Evolutionary conservation across 2,888 invertebrate species (phyloP).

Genomic region (Dusona sp.): DNA sequence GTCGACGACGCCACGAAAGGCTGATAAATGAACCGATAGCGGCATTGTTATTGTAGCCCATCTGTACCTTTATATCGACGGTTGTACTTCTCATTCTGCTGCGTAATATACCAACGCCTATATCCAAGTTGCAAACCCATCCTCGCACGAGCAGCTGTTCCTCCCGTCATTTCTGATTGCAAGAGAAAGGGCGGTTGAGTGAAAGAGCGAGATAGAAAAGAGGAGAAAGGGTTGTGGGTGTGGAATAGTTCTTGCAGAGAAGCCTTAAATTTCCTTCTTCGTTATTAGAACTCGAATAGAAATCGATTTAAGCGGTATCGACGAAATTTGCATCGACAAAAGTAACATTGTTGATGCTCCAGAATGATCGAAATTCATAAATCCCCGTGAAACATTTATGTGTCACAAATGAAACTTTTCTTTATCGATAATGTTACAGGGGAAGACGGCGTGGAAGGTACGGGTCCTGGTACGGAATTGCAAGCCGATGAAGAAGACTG

Average conservation of each 20-base stretch:
- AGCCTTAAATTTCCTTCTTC: constrained; percentile 61
- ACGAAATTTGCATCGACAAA: constrained; percentile 40
- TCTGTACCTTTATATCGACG: constrained; percentile 79
- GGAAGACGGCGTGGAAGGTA: constrained; percentile 85
- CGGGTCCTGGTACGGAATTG: constrained; percentile 83
- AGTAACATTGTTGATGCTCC: constrained; percentile 42
- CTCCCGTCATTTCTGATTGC: constrained; percentile 66
- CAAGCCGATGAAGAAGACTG: constrained; percentile 87
- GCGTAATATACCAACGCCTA: constrained; percentile 56
- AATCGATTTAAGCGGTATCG: constrained; percentile 43
- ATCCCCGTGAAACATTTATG: background rate
- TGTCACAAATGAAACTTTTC: constrained; percentile 3
- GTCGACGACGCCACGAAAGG: constrained; percentile 77
- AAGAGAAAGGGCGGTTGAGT: constrained; percentile 37
- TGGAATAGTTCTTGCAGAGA: constrained; percentile 15
- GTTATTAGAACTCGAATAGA: constrained; percentile 27
- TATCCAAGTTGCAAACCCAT: constrained; percentile 52
- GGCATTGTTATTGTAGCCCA: constrained; percentile 79
- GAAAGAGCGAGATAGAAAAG: constrained; percentile 6
- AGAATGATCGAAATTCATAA: constrained; percentile 40
- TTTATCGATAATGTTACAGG: constrained; percentile 84
- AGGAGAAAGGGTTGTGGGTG: constrained; percentile 4
- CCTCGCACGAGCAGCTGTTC: constrained; percentile 59
- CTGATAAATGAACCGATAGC: constrained; percentile 84
- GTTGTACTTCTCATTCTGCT: constrained; percentile 61